phyloP scores from a whole-genome alignment of 2,797 vertebrate species.

The Acrocephalus scirpaceus region DNA sequence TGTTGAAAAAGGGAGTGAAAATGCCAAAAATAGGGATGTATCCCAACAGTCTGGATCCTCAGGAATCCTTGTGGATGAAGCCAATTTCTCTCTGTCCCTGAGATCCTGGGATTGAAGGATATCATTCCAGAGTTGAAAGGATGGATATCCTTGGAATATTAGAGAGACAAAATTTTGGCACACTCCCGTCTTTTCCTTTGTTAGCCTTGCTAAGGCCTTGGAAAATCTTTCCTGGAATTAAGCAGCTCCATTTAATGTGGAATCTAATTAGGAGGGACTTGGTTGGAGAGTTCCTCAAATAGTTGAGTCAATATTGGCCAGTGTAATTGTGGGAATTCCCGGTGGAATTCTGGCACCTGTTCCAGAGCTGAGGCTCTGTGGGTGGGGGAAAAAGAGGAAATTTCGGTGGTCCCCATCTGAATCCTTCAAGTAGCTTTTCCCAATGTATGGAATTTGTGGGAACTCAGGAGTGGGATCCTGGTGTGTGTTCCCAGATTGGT shows the following conservation, averaged over 20 bases:
- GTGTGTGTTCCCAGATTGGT: fast-evolving
- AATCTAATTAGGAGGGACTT: slow-evolving; percentile 64
- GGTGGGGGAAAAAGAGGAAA: neutral
- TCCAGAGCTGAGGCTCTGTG: neutral
- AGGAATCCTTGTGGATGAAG: neutral
- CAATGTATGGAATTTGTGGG: fast-evolving
- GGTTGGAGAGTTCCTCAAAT: slow-evolving; percentile 53
- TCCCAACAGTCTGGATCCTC: fast-evolving
- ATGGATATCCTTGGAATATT: neutral
- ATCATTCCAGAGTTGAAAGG: no score
- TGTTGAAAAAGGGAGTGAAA: neutral
- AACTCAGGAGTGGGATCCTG: neutral
- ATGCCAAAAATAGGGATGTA: neutral
- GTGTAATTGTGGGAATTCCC: slow-evolving; percentile 42
- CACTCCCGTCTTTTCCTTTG: neutral
- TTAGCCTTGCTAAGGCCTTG: slow-evolving; percentile 37
- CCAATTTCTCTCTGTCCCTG: neutral
- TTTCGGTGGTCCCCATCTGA: neutral
- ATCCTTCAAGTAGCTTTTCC: neutral
- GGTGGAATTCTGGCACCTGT: neutral
- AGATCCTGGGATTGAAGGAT: neutral
- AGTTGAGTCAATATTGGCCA: slow-evolving; percentile 48
- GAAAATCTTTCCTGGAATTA: slow-evolving; percentile 58
- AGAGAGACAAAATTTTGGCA: neutral
- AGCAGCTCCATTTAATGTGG: slow-evolving; percentile 20